A percentile compares a stretch with the other conserved stretches of the same genome.
phyloP scores from a whole-genome alignment of 2,797 vertebrate genomes.

The Phoeniculus purpureus region DNA sequence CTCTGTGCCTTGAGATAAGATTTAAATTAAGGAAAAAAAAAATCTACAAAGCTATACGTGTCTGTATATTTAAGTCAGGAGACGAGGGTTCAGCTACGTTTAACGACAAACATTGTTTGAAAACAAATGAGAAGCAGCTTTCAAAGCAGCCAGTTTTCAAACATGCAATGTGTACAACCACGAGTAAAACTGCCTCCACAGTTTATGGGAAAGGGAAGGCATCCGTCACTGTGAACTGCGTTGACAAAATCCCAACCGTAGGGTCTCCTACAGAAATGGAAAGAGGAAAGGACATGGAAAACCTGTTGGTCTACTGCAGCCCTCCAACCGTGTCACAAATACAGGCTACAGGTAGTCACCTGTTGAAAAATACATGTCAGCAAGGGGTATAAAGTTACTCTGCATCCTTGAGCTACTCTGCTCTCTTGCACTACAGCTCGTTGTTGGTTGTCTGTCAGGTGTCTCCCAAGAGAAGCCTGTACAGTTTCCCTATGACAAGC shows the following conservation, averaged over 20 bases:
- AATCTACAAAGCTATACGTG: neutral
- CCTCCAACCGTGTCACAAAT: neutral
- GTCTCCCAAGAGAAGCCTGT: slow-evolving; percentile 27
- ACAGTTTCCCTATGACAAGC: slow-evolving; percentile 15
- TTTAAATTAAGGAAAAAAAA: neutral
- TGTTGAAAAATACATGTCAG: slow-evolving; percentile 56
- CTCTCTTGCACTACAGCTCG: slow-evolving; percentile 23
- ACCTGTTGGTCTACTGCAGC: neutral
- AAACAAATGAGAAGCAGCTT: neutral
- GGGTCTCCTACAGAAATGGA: slow-evolving; percentile 2
- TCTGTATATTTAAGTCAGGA: neutral
- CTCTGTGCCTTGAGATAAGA: neutral
- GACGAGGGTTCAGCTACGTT: neutral
- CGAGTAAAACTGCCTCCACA: neutral
- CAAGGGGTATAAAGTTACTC: slow-evolving; percentile 53
- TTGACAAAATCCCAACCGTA: neutral
- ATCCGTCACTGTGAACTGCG: neutral
- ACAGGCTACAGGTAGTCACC: slow-evolving; percentile 25
- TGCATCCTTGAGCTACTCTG: neutral
- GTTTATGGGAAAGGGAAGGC: neutral
- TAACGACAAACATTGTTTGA: neutral
- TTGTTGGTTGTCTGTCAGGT: slow-evolving; percentile 28
- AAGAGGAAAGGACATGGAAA: slow-evolving; percentile 13
- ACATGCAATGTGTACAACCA: neutral
- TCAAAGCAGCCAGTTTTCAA: slow-evolving; percentile 15